Evolutionary conservation across 2,113 vertebrate genomes (phyloP).

Genomic region (Hiodon tergisus): DNA sequence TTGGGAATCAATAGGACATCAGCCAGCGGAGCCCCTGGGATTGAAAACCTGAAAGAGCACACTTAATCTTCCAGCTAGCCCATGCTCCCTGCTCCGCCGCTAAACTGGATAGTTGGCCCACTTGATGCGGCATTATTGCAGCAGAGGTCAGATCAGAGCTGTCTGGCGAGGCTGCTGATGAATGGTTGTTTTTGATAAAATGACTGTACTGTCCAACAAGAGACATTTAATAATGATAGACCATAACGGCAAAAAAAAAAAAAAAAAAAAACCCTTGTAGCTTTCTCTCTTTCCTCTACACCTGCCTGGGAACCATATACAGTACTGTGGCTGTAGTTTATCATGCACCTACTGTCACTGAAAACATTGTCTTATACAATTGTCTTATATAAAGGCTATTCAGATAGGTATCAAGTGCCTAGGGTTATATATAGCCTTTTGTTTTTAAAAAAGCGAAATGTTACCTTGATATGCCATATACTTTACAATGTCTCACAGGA

Average conservation of each 20-base stretch:
- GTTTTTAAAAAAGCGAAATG: too few species aligned
- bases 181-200: conserved; percentile 86
- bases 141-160: conserved; percentile 91
- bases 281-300: conserved; percentile 32
- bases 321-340: neutral
- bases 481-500: too few species aligned
- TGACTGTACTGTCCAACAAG: conserved; percentile 75
- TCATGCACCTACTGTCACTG: too few species aligned
- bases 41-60: conserved; percentile 79
- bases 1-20: conserved; percentile 93
- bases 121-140: conserved; percentile 95
- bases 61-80: conserved; percentile 93
- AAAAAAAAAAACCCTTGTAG: conserved; percentile 36
- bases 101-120: conserved; percentile 94
- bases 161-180: conserved; percentile 76
- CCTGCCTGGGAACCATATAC: neutral
- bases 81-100: conserved; percentile 87
- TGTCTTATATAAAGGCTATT: too few species aligned
- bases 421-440: too few species aligned
- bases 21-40: conserved; percentile 86
- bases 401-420: too few species aligned
- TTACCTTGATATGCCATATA: too few species aligned
- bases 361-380: too few species aligned
- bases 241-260: conserved; percentile 70
- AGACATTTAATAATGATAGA: conserved; percentile 92